phyloP scores from a whole-genome alignment of 2,888 invertebrate genomes.

The Cremastinae sp. region DNA sequence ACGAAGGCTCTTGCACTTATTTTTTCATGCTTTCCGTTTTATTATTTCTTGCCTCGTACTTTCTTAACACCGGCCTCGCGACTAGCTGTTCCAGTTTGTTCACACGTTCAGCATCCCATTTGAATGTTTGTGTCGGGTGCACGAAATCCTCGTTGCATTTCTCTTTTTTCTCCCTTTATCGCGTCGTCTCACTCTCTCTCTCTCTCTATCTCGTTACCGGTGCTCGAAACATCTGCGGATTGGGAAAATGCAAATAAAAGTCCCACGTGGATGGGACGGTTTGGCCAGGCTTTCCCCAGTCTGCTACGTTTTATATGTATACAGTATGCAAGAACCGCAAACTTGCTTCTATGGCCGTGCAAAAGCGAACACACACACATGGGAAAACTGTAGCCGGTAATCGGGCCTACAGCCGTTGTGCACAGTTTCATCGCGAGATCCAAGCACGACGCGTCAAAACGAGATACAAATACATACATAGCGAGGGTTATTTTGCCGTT shows the following conservation, averaged over 20 bases:
- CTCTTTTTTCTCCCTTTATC: background rate
- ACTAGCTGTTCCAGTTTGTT: background rate
- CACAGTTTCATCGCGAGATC: slow-evolving; percentile 31
- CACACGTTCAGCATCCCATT: background rate
- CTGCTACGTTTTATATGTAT: slow-evolving; percentile 54
- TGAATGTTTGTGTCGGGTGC: background rate
- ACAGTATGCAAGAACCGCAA: background rate
- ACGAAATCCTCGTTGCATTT: background rate
- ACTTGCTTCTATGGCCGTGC: background rate
- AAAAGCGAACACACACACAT: slow-evolving; percentile 1
- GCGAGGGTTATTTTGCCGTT: background rate
- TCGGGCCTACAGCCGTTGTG: slow-evolving; percentile 19
- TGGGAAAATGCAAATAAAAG: slow-evolving; percentile 70
- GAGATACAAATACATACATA: slow-evolving; percentile 46
- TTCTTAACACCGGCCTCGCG: background rate
- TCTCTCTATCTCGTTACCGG: background rate
- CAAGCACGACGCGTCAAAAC: slow-evolving; percentile 22
- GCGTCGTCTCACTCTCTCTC: background rate
- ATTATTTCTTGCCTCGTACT: background rate
- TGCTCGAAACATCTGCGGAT: slow-evolving; percentile 51
- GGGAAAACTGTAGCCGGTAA: slow-evolving; percentile 1
- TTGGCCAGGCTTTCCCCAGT: slow-evolving; percentile 58
- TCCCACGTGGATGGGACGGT: slow-evolving; percentile 64
- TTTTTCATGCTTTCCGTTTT: background rate
- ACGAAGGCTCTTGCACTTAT: too few relatives aligned